Base-by-base conservation (phyloP, 2,888 invertebrate species). In the Hipparchia semele region DNA sequence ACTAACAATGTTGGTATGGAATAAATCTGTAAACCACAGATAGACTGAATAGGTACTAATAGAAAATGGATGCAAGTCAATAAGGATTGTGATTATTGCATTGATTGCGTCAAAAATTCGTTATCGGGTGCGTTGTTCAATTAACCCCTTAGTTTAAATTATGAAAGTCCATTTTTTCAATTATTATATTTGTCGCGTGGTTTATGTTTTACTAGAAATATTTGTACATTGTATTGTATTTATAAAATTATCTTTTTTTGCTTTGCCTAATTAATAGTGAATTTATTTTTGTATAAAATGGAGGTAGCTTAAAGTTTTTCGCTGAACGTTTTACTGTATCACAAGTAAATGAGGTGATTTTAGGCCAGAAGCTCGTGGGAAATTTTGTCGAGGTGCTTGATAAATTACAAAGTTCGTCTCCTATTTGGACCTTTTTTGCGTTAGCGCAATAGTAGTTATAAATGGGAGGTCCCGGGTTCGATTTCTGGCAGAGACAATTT, bases 241-340 rank as follows among this genome's bases (percentile, higher is more conserved):
- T 68, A 68, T 69, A 61, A 54, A 69, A 33, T 49, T 51, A 68
- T 49, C 39, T 45, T 49, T 59, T 68, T 68, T 60, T 54, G 69
- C 69, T 69, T 69, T 54, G 69, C 69, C 69, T 69, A 61, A 61
- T 53, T 53, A 65, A 62, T 69, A 69, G 69, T 61, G 59, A 12
- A 69, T 61, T 69, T 69, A 62, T 69, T 69, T 69, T 69, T 62
- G 69, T 69, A 69, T 61, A 69, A 69, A 69, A 69, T 45, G 61
- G 69, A 59, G 69, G 69, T 69, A 61, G 69, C 53, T 61, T 61
- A 39, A 69, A 69, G 61, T 53, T 51, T 65, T 69, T 45, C 54
- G 61, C 69, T 69, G 3, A 54, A 61, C 1, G 33, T 60, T 67
- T 45, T 56, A 65, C 53, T 33, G 53, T 45, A 61, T 46, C 12